phyloP scores from a whole-genome alignment of 2,113 vertebrate genomes.

The Tachycineta bicolor region DNA sequence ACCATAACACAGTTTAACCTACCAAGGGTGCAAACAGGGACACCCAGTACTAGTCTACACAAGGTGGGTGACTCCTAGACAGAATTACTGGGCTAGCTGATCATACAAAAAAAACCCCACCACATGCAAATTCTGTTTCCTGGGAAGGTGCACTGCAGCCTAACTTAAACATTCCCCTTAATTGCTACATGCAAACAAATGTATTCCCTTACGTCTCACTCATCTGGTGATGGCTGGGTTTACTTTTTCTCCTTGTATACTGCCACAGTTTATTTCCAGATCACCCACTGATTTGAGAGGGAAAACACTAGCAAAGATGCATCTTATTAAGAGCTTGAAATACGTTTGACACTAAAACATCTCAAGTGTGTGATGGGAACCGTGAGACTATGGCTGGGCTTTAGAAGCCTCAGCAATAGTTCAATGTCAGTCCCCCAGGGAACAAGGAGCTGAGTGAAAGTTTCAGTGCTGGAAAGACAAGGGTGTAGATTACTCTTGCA shows the following conservation, averaged over 20 bases:
- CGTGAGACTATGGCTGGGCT: background rate
- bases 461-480: background rate
- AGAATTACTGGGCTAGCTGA: background rate
- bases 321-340: background rate
- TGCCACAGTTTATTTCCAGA: background rate
- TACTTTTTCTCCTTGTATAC: background rate
- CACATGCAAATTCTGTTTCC: background rate
- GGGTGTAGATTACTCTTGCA: background rate
- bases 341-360: background rate
- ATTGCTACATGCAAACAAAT: background rate
- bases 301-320: background rate
- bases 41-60: constrained; percentile 1
- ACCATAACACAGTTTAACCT: background rate
- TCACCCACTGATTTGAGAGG: background rate
- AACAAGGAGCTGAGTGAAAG: background rate
- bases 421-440: background rate
- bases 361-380: background rate
- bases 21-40: background rate
- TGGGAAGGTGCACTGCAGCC: background rate
- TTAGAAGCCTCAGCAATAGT: background rate
- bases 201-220: background rate
- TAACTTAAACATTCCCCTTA: background rate
- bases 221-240: background rate
- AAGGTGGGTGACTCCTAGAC: background rate
- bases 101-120: background rate